phyloP scores from a whole-genome alignment of 2,113 vertebrate genomes.

The Hyperopisus bebe region DNA sequence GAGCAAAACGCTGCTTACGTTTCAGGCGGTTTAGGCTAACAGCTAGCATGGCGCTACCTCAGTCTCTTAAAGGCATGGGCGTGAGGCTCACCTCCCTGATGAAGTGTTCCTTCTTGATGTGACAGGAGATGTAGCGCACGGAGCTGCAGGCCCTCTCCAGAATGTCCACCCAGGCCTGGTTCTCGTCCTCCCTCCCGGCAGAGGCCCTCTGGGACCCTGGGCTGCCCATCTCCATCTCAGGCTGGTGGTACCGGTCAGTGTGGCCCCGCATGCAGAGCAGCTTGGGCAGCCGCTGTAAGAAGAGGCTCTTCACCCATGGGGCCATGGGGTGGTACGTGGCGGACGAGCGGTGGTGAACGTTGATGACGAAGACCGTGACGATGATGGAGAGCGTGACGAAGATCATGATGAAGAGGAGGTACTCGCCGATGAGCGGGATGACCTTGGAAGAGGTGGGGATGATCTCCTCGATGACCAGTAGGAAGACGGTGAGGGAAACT shows the following conservation, averaged over 20 bases:
- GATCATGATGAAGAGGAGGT: constrained; percentile 95
- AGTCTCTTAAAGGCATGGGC: background rate
- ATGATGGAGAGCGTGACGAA: constrained; percentile 95
- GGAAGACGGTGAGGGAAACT: constrained; percentile 94
- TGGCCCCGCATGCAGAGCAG: constrained; percentile 89
- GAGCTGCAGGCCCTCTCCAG: constrained; percentile 85
- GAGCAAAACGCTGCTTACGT: background rate
- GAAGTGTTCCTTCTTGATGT: constrained; percentile 90
- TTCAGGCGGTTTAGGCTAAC: background rate
- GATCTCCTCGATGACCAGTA: constrained; percentile 94
- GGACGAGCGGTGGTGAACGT: constrained; percentile 90
- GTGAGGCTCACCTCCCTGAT: constrained; percentile 75
- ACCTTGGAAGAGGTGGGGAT: constrained; percentile 96
- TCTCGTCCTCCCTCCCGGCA: constrained; percentile 69
- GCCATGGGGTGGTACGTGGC: constrained; percentile 94
- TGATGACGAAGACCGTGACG: constrained; percentile 91
- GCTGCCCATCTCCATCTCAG: constrained; percentile 64
- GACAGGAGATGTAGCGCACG: constrained; percentile 86
- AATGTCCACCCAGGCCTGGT: constrained; percentile 66
- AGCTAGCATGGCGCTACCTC: background rate
- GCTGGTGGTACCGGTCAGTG: constrained; percentile 72
- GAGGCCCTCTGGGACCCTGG: constrained; percentile 44
- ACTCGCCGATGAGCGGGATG: constrained; percentile 92
- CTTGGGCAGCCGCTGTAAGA: constrained; percentile 79
- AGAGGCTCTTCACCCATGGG: constrained; percentile 88